Evolutionary conservation across 1,140 invertebrate genomes (phyloP).

Genomic region (Drosophila kohkoa): DNA sequence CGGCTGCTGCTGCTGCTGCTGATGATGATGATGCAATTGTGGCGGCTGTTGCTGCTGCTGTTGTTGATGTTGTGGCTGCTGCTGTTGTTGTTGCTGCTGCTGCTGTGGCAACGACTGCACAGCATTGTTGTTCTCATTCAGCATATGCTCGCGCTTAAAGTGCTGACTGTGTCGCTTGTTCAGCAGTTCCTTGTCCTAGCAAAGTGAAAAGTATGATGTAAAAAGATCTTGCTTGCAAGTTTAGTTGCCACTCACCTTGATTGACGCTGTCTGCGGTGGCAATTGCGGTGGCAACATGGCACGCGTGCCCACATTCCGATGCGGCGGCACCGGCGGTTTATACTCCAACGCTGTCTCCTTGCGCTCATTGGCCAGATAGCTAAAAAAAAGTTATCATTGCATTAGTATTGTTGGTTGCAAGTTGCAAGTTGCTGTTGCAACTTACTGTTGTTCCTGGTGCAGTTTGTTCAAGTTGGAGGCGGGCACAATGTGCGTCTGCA

Average conservation of each 20-base stretch:
- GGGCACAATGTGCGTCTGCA: constrained; percentile 74
- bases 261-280: constrained; percentile 44
- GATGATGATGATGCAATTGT: constrained; percentile 30
- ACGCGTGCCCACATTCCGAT: constrained; percentile 87
- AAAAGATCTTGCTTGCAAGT: too few species aligned
- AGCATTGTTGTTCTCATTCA: constrained; percentile 39
- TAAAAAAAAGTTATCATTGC: not conserved
- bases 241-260: constrained; percentile 44
- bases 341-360: constrained; percentile 86
- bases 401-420: too few species aligned
- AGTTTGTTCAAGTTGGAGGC: constrained; percentile 70
- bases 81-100: constrained; percentile 38
- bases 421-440: too few species aligned
- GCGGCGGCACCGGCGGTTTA: constrained; percentile 93
- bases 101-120: constrained; percentile 22
- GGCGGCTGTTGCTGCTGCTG: constrained; percentile 25
- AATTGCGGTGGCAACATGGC: constrained; percentile 68
- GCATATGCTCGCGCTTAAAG: constrained; percentile 64
- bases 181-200: constrained; percentile 50
- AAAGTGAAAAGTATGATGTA: not conserved
- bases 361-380: constrained; percentile 88
- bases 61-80: constrained; percentile 36
- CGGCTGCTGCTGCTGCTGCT: constrained; percentile 35
- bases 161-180: constrained; percentile 68
- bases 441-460: constrained; percentile 77